Evolutionary conservation across 2,888 invertebrate species (phyloP).

Genomic region (Cinara cedri): DNA sequence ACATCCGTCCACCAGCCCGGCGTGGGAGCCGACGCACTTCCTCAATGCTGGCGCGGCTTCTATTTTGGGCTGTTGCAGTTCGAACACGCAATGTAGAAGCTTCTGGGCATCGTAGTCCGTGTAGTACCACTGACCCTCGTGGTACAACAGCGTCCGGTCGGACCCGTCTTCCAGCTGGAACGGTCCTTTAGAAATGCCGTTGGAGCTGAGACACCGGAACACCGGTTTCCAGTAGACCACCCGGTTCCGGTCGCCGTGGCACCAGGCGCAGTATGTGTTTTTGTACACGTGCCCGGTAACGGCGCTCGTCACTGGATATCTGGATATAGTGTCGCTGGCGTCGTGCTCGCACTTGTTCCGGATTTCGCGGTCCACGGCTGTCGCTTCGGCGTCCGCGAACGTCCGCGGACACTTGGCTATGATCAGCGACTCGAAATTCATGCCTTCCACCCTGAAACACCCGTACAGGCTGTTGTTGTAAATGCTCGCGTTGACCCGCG

Average conservation of each 20-base stretch:
- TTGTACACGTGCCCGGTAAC: constrained; percentile 61
- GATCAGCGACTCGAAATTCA: constrained; percentile 63
- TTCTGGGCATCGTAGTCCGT: not conserved
- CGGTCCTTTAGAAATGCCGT: not conserved
- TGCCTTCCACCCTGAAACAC: constrained; percentile 63
- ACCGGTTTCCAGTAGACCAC: constrained; percentile 59
- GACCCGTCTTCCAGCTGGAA: not conserved
- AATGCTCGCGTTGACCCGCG: constrained; percentile 61
- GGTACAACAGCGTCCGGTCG: constrained; percentile 19
- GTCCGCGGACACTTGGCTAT: constrained; percentile 63
- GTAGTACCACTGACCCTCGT: constrained; percentile 31
- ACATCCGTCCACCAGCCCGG: constrained; percentile 21
- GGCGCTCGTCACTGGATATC: constrained; percentile 60
- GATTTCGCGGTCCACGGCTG: constrained; percentile 16
- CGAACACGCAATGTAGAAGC: not conserved
- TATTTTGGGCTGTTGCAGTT: not conserved
- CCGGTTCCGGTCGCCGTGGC: constrained; percentile 62
- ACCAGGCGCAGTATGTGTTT: constrained; percentile 64
- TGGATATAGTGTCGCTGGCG: constrained; percentile 57
- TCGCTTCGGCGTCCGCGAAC: constrained; percentile 58
- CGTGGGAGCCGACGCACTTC: not conserved
- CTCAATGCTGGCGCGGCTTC: not conserved
- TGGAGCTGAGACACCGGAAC: not conserved
- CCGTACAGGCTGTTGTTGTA: constrained; percentile 61
- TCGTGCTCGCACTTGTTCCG: constrained; percentile 61